Evolutionary conservation across 2,797 vertebrate species (phyloP).

Genomic region (Coreius guichenoti): DNA sequence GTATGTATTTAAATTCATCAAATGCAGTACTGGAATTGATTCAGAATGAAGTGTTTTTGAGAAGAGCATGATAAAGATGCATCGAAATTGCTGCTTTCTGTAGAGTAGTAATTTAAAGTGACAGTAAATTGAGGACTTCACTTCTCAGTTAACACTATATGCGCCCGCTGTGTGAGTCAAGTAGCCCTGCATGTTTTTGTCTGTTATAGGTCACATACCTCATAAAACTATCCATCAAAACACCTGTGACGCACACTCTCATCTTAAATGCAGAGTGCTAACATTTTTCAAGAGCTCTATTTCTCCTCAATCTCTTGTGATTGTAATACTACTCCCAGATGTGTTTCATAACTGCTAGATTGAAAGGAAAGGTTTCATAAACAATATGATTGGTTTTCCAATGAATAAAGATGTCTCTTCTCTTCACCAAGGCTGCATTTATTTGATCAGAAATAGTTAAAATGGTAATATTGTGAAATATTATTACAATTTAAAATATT

Average conservation of each 20-base stretch:
- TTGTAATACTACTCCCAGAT: background rate
- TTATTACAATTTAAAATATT: no score
- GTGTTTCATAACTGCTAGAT: conserved; percentile 1
- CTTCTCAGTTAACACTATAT: conserved; percentile 62
- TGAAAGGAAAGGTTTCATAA: conserved; percentile 20
- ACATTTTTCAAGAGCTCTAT: background rate
- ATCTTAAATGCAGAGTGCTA: background rate
- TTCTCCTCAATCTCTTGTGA: background rate
- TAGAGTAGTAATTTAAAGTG: conserved; percentile 60
- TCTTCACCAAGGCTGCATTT: no score
- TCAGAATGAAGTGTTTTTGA: background rate
- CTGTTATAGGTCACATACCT: conserved; percentile 70
- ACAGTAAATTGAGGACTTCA: conserved; percentile 57
- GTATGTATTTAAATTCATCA: background rate
- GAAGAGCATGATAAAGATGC: background rate
- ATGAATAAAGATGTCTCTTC: no score
- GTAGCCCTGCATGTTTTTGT: conserved; percentile 59
- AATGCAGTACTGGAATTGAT: background rate
- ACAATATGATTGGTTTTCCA: background rate
- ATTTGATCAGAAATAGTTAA: no score
- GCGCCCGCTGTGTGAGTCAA: conserved; percentile 53
- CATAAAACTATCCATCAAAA: conserved; percentile 70
- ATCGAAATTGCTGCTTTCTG: conserved; percentile 13
- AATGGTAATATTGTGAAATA: no score
- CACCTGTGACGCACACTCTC: conserved; percentile 39